phyloP scores from a whole-genome alignment of 2,113 vertebrate genomes.

The Bufo gargarizans region DNA sequence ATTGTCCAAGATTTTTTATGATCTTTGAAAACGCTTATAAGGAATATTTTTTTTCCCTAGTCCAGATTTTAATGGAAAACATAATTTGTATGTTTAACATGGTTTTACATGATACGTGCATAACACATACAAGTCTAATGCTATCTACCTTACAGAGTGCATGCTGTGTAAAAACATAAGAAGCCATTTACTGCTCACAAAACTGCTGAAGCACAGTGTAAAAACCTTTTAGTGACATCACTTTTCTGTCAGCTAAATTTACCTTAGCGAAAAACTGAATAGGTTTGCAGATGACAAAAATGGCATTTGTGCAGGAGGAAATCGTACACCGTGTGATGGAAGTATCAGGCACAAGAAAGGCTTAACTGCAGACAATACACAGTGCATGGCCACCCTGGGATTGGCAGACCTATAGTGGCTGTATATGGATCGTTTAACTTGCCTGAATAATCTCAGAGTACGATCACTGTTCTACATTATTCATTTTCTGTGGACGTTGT shows the following conservation, averaged over 20 bases:
- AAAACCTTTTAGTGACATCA: conserved; percentile 22
- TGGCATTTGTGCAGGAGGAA: neutral
- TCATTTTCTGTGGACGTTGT: neutral
- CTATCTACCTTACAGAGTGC: conserved; percentile 2
- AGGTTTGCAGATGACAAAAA: neutral
- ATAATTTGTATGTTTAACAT: neutral
- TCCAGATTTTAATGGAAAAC: neutral
- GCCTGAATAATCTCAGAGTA: neutral
- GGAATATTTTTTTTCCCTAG: neutral
- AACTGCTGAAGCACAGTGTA: conserved; percentile 16
- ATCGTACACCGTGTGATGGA: neutral
- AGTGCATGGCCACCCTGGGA: neutral
- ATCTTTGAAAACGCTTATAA: neutral
- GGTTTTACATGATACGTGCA: neutral
- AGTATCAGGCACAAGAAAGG: neutral
- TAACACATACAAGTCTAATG: conserved; percentile 9
- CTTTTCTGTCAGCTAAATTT: neutral
- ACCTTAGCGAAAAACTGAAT: conserved; percentile 4
- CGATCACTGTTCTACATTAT: too few species aligned
- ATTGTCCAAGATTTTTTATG: too few species aligned
- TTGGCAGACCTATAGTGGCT: neutral
- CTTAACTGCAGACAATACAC: neutral
- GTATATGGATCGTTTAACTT: neutral
- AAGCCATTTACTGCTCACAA: conserved; percentile 18
- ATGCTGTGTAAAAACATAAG: conserved; percentile 4